These are phyloP conservation scores for Dryadula phaetusa DNA, from an alignment of 2,888 invertebrate genomes.

Conservation along the genomic window DNA sequence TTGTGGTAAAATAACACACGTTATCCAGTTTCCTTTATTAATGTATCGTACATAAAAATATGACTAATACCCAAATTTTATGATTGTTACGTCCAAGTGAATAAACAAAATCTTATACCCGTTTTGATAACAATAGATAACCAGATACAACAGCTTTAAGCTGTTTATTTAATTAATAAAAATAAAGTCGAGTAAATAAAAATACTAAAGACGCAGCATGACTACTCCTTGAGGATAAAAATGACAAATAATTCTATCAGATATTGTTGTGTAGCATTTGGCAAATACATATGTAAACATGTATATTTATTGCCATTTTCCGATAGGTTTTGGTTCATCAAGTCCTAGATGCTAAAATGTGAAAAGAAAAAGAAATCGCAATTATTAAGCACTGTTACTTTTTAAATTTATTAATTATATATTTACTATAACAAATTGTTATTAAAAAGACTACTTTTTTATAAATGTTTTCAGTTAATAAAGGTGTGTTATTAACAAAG, in stretches of 20 bases:
- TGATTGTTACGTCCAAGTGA: background rate
- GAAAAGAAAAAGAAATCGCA: too few species aligned
- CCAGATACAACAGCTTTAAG: background rate
- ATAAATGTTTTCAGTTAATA: too few species aligned
- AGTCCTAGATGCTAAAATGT: too few species aligned
- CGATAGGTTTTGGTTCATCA: background rate
- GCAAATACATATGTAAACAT: background rate
- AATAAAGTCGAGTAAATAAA: background rate
- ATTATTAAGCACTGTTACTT: too few species aligned
- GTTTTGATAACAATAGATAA: too few species aligned
- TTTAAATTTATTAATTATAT: too few species aligned
- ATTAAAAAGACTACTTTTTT: too few species aligned
- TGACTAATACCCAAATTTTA: background rate
- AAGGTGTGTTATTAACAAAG: too few species aligned
- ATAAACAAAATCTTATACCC: too few species aligned
- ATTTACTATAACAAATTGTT: too few species aligned
- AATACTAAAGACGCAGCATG: background rate
- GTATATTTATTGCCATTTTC: background rate
- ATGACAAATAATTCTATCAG: background rate
- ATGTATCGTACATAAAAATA: background rate
- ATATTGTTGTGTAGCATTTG: background rate
- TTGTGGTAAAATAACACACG: conserved; percentile 21
- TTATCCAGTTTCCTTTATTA: conserved; percentile 8
- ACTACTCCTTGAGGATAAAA: background rate
- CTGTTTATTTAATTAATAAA: background rate